Percentiles rank a stretch among this genome's conserved stretches.
phyloP scores from a whole-genome alignment of 2,113 vertebrate genomes.

The Oophaga pumilio region DNA sequence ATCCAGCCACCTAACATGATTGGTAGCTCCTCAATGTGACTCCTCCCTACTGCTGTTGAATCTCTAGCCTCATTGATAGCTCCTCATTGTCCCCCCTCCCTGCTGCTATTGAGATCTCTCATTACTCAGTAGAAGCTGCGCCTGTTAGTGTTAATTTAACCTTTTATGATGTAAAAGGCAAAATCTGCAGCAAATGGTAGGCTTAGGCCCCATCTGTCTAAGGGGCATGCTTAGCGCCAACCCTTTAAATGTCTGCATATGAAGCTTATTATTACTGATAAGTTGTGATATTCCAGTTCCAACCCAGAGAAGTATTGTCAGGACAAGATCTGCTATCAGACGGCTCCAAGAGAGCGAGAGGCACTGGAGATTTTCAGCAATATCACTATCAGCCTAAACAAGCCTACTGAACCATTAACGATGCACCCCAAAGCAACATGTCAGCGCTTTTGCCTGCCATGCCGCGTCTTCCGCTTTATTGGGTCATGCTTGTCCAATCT shows the following conservation, averaged over 20 bases:
- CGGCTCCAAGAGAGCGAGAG: slow-evolving; percentile 6
- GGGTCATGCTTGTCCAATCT: slow-evolving; percentile 21
- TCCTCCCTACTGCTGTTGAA: too few species aligned
- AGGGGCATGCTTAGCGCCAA: neutral
- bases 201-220: neutral
- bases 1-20: too few species aligned
- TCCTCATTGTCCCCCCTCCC: too few species aligned
- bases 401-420: slow-evolving; percentile 24
- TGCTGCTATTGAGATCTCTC: too few species aligned
- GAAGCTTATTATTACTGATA: neutral
- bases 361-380: neutral
- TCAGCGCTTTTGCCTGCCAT: neutral
- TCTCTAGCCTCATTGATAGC: too few species aligned
- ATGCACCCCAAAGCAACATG: neutral
- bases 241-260: neutral
- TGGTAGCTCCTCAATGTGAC: too few species aligned
- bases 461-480: neutral
- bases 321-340: neutral
- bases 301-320: neutral
- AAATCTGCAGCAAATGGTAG: neutral
- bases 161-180: neutral
- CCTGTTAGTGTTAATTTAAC: too few species aligned
- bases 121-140: too few species aligned
- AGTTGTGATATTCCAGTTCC: neutral
- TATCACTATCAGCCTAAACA: slow-evolving; percentile 10